phyloP scores from a whole-genome alignment of 1,140 invertebrate genomes.

The Epicauta chinensis region DNA sequence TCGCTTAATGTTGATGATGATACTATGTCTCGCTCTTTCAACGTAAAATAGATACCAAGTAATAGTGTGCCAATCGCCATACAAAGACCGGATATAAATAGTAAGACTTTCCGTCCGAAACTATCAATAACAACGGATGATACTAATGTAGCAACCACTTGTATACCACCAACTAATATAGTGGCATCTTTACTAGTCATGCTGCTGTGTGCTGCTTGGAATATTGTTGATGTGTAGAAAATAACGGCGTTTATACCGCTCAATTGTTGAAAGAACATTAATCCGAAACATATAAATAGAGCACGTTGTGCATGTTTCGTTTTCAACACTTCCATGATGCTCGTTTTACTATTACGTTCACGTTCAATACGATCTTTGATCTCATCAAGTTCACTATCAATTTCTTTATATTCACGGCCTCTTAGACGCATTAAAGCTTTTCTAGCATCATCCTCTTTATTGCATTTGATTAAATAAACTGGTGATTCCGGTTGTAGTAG shows the following conservation, averaged over 20 bases:
- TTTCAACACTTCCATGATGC: slow-evolving; percentile 43
- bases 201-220: slow-evolving; percentile 25
- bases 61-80: slow-evolving; percentile 61
- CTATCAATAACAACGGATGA: slow-evolving; percentile 59
- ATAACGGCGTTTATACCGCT: slow-evolving; percentile 57
- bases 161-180: slow-evolving; percentile 67
- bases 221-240: slow-evolving; percentile 52
- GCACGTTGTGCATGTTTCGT: slow-evolving; percentile 47
- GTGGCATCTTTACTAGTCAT: slow-evolving; percentile 53
- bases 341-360: slow-evolving; percentile 33
- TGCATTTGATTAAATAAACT: slow-evolving; percentile 48
- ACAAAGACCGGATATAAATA: slow-evolving; percentile 57
- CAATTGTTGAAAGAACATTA: slow-evolving; percentile 67
- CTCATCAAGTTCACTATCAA: slow-evolving; percentile 50
- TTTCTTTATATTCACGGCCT: slow-evolving; percentile 55
- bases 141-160: slow-evolving; percentile 61
- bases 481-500: slow-evolving; percentile 68
- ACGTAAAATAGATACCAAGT: slow-evolving; percentile 57
- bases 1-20: slow-evolving; percentile 18
- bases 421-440: slow-evolving; percentile 60
- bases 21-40: slow-evolving; percentile 42
- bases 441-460: slow-evolving; percentile 56
- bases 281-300: slow-evolving; percentile 49
- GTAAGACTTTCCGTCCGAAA: slow-evolving; percentile 60
- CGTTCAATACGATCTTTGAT: slow-evolving; percentile 40